Evolutionary conservation across 2,888 invertebrate genomes (phyloP), one percentile per base, ranked within the genome.

Genomic region (Galerucella nymphaeae): DNA sequence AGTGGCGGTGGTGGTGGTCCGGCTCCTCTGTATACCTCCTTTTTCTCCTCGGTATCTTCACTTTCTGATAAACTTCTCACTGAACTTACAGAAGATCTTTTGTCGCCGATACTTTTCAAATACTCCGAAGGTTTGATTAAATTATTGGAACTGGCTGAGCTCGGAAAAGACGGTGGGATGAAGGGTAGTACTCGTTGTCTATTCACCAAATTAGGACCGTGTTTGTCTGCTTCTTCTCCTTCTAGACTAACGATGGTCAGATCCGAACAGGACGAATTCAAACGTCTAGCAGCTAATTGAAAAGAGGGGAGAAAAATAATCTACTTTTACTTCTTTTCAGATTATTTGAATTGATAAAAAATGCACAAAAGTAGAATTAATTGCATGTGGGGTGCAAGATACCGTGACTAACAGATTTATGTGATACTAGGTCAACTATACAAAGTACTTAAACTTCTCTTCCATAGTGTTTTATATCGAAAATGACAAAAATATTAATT

Each of bases 121-220:
- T 96, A 97, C 88, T 97, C 96, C 76, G 96, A 96, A 70, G 96
- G 97, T 84, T 96, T 96, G 85, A 97, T 95, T 79, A 97, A 91
- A 74, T 93, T 92, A 87, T 96, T 93, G 74, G 94, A 91, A 86
- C 92, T 91, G 77, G 89, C 89, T 55, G 86, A 86, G 72, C 88
- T 88, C 70, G 94, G 93, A 88, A 97, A 97, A 87, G 94, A 94
- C 72, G 97, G 96, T 74, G 96, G 96, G 84, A 97, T 93, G 89
- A 97, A 96, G 78, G 96, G 95, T 79, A 96, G 88, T 80, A 92
- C 95, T 85, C 95, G 90, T 86, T 95, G 95, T 87, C 93, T 94
- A 89, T 94, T 94, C 83, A 94, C 93, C 88, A 94, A 90, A 89
- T 93, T 92, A 38, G 82, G 84, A 18, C 80, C 83, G 66, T 80